Conservation (phyloP, 2,888 invertebrate species). For the Chrysolina americana region DNA sequence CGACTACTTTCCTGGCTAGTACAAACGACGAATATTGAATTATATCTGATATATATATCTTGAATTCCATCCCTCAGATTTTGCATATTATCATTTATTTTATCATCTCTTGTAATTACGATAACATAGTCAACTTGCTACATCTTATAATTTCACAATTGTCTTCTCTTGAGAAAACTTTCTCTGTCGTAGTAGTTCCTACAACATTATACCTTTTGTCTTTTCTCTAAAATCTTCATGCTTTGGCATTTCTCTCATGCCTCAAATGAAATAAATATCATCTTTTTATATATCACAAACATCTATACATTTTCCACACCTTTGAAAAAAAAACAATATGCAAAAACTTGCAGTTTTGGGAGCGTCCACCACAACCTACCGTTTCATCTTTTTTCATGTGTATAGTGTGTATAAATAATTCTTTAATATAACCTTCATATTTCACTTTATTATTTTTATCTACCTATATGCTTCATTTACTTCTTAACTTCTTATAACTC, state of each 20-base stretch:
- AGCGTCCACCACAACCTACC: background rate
- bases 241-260: background rate
- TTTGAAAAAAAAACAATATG: background rate
- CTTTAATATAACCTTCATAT: no score
- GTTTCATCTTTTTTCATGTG: background rate
- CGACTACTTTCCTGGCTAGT: constrained; percentile 9
- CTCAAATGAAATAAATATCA: background rate
- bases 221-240: background rate
- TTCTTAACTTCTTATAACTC: background rate
- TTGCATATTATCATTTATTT: background rate
- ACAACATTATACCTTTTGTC: background rate
- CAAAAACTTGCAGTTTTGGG: background rate
- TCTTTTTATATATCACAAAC: background rate
- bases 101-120: background rate
- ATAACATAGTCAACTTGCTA: no score
- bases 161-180: no score
- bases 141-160: background rate
- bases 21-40: background rate
- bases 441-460: no score
- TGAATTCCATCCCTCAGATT: constrained; percentile 1
- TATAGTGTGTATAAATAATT: no score
- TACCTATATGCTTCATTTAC: no score
- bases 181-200: background rate
- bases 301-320: background rate
- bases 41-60: background rate